Conservation (phyloP, 1,140 invertebrate species). For the Neodiprion lecontei region DNA sequence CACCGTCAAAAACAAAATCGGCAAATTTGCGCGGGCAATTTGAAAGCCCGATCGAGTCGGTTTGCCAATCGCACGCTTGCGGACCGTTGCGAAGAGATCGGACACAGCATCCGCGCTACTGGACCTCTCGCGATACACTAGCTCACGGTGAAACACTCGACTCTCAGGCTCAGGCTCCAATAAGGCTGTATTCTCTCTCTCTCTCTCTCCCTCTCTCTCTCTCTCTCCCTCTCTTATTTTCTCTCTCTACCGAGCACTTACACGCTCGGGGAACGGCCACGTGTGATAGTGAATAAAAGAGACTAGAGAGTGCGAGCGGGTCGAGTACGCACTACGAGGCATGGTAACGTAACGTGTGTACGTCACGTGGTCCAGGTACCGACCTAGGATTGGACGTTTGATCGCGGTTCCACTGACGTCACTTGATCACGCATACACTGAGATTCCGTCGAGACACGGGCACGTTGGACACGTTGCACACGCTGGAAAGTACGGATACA, state of each 20-base stretch:
- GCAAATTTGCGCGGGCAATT: background rate
- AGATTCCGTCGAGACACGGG: no score
- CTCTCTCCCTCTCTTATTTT: no score
- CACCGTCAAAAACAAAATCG: background rate
- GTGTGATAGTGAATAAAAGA: background rate
- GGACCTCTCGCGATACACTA: constrained; percentile 47
- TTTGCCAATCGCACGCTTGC: constrained; percentile 20
- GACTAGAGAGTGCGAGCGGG: background rate
- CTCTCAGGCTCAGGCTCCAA: background rate
- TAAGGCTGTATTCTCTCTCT: no score
- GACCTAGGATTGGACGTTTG: background rate
- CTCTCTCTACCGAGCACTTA: no score
- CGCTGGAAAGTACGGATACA: no score
- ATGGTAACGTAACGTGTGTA: background rate
- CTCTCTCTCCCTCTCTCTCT: no score
- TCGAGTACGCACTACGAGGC: background rate
- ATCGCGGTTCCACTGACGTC: background rate
- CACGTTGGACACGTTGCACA: no score
- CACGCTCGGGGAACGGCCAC: background rate
- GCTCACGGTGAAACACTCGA: constrained; percentile 1
- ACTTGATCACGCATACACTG: background rate
- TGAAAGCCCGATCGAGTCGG: constrained; percentile 16
- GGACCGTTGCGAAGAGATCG: background rate
- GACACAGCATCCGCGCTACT: constrained; percentile 41
- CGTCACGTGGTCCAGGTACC: background rate